Conservation (phyloP, 2,113 vertebrate genomes). For the Polyodon spathula region DNA sequence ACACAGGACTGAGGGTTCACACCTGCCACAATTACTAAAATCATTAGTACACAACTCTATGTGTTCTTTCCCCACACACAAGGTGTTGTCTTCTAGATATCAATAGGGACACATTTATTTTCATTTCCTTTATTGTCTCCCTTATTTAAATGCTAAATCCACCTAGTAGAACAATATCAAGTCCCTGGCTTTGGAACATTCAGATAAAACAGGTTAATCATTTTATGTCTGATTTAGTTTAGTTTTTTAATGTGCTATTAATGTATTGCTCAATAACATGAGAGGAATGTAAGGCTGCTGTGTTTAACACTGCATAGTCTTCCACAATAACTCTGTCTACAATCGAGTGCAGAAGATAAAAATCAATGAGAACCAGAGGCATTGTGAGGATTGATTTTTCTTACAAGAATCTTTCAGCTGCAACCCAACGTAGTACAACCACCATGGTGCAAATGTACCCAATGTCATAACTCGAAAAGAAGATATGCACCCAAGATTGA, state of each 20-base stretch:
- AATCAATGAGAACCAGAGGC: constrained; percentile 79
- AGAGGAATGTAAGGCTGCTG: constrained; percentile 26
- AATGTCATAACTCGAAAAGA: too few species aligned
- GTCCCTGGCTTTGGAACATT: constrained; percentile 13
- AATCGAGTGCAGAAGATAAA: constrained; percentile 62
- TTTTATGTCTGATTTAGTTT: constrained; percentile 54
- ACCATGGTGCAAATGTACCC: constrained; percentile 8
- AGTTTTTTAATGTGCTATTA: constrained; percentile 63
- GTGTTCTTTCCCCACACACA: not conserved
- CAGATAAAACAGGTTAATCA: constrained; percentile 48
- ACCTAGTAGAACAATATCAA: constrained; percentile 1
- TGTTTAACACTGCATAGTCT: constrained; percentile 28
- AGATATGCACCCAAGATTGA: too few species aligned
- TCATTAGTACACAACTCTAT: constrained; percentile 14
- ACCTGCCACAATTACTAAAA: constrained; percentile 5
- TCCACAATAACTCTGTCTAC: constrained; percentile 47
- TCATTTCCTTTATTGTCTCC: not conserved
- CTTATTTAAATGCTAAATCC: constrained; percentile 10
- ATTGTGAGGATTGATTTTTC: constrained; percentile 79
- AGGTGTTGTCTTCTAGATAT: constrained; percentile 2
- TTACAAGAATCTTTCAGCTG: constrained; percentile 42
- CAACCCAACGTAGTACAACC: constrained; percentile 33
- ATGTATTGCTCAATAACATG: constrained; percentile 48
- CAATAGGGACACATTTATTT: constrained; percentile 15
- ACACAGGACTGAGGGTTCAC: constrained; percentile 8